These are phyloP conservation scores for Acanthopleura granulata DNA, from an alignment of 2,888 invertebrate species.

Conservation along the genomic window DNA sequence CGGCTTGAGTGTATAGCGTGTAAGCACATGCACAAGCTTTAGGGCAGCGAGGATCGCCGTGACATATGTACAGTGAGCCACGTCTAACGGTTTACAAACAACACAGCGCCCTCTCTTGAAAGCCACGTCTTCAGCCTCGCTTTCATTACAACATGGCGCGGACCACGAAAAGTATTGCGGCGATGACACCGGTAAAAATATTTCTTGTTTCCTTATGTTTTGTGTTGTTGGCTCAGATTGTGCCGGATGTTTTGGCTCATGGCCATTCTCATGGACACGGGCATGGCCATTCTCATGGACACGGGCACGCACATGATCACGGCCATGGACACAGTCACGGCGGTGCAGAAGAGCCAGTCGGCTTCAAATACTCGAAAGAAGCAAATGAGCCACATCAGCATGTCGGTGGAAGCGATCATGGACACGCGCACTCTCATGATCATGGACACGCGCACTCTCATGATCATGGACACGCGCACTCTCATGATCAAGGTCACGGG, in stretches of 20 bases:
- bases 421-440: slow-evolving; percentile 30
- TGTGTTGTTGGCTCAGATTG: neutral
- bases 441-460: slow-evolving; percentile 35
- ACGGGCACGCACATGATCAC: slow-evolving; percentile 22
- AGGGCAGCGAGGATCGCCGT: no score
- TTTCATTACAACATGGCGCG: slow-evolving; percentile 12
- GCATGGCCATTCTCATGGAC: neutral
- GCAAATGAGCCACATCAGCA: slow-evolving; percentile 73
- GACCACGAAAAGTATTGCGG: neutral
- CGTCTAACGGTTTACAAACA: slow-evolving; percentile 23
- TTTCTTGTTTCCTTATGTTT: slow-evolving; percentile 11
- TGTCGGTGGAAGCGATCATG: slow-evolving; percentile 32
- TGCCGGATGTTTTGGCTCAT: slow-evolving; percentile 6
- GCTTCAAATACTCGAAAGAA: slow-evolving; percentile 86
- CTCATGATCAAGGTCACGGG: slow-evolving; percentile 33
- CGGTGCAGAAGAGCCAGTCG: slow-evolving; percentile 75
- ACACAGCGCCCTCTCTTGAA: slow-evolving; percentile 10
- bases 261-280: slow-evolving; percentile 33
- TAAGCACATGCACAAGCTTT: no score
- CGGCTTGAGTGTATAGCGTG: no score
- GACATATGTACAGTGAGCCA: neutral
- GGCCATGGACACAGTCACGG: slow-evolving; percentile 33
- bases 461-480: slow-evolving; percentile 36
- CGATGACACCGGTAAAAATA: neutral
- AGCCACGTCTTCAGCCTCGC: slow-evolving; percentile 26